Conservation (phyloP, 2,797 vertebrate genomes). For the Rhinoraja longicauda region DNA sequence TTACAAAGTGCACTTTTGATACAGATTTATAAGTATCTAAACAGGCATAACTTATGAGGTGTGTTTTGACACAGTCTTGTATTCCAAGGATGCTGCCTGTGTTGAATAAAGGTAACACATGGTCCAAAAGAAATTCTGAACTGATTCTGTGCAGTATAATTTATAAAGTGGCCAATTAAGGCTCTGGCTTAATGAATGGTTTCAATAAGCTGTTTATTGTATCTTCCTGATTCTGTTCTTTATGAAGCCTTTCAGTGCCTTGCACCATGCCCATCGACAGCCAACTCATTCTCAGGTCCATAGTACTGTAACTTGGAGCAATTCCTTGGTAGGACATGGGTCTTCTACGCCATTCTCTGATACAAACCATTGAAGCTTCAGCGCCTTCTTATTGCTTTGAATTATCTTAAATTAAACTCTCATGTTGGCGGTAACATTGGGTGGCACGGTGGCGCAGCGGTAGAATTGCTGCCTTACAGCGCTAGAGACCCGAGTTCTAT, state of each 20-base stretch:
- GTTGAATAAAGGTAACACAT: conserved; percentile 53
- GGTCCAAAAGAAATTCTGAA: conserved; percentile 42
- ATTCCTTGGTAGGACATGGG: background rate
- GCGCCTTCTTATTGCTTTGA: background rate
- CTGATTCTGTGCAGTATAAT: background rate
- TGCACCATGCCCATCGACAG: background rate
- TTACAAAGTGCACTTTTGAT: conserved; percentile 57
- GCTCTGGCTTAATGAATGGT: conserved; percentile 1
- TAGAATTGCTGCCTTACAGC: too few relatives aligned
- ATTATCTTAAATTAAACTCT: background rate
- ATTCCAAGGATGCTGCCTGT: conserved; percentile 49
- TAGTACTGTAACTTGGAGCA: background rate
- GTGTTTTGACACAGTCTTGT: conserved; percentile 48
- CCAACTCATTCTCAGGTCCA: background rate
- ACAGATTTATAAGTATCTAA: conserved; percentile 55
- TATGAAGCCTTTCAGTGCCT: conserved; percentile 14
- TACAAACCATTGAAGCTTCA: background rate
- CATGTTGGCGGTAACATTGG: background rate
- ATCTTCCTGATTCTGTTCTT: conserved; percentile 11
- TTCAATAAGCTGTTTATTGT: background rate
- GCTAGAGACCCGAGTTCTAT: too few relatives aligned
- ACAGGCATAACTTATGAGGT: conserved; percentile 46
- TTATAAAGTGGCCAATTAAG: background rate
- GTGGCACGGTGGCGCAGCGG: background rate
- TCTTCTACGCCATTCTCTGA: background rate